Base-by-base conservation (phyloP, 2,888 invertebrate species). In the Lasioglossum vierecki region DNA sequence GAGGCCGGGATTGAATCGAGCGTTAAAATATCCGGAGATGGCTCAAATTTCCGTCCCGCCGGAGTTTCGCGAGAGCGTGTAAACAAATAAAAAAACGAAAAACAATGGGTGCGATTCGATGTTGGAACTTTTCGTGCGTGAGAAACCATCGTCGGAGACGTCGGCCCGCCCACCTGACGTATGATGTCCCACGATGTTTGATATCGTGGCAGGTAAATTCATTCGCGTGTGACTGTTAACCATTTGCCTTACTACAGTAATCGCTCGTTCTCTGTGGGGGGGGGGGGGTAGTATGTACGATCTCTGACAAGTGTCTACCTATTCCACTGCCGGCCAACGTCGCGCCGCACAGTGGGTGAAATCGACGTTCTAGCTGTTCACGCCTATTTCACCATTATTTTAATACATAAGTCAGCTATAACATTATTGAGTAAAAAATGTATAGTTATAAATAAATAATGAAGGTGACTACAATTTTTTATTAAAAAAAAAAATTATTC, bases 31-130 rank as follows among this genome's bases (percentile, higher is more conserved):
- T 79, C 60, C 76, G n/a, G 39, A 35, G 72, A 79, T 74, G 26
- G 41, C 9, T 72, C 60, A 46, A 26, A 35, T 49, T 22, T 30
- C 49, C 8, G 73, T 49, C 30, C 30, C n/a, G 22, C 39, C 41
- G 53, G 66, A n/a, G 57, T 79, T 75, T 30, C 75, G 57, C 5
- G 46, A 26, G 46, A 53, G n/a, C 26, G 49, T 60, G 39, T 78
- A 75, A 75, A 70, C 63, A 26, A 60, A n/a, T 35, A 18, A 66
- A 66, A 66, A 66, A 66, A 63, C 30, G 4, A 0, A 44, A 30
- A 44, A n/a, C 72, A 60, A 93, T 92, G 90, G 84, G 90, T 70
- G 30, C 80, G 70, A 85, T 88, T 81, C 89, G 87, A 76, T 90
- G 91, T 86, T 92, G 88, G 26, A 60, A 15, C 26, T 60, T 60